phyloP scores from a whole-genome alignment of 2,797 vertebrate species.

The Leuciscus waleckii region DNA sequence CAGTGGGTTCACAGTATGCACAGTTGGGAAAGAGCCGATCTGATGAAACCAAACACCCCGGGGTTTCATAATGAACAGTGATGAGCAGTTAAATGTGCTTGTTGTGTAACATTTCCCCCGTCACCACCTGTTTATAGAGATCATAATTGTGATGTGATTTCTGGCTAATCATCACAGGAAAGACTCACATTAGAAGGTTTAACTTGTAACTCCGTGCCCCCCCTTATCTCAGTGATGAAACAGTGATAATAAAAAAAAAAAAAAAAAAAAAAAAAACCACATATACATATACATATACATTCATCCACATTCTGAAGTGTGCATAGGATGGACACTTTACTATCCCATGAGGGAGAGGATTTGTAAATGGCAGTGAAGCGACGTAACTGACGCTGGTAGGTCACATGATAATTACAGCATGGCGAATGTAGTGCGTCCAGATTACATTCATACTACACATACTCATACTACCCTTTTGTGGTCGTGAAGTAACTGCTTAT shows the following conservation, averaged over 20 bases:
- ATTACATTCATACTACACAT: too few relatives aligned
- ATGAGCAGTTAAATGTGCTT: slow-evolving; percentile 29
- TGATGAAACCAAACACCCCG: slow-evolving; percentile 7
- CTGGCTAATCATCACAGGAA: slow-evolving; percentile 21
- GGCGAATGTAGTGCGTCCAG: too few relatives aligned
- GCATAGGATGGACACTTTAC: too few relatives aligned
- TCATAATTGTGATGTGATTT: slow-evolving; percentile 45
- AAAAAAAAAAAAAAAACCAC: too few relatives aligned
- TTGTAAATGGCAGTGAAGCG: not conserved
- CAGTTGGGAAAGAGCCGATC: slow-evolving; percentile 2
- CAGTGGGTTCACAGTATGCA: slow-evolving; percentile 31
- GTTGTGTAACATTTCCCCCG: slow-evolving; percentile 35
- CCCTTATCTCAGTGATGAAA: not conserved
- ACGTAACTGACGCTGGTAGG: too few relatives aligned
- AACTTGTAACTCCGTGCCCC: not conserved
- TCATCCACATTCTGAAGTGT: too few relatives aligned
- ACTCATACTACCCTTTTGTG: too few relatives aligned
- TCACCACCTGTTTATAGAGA: slow-evolving; percentile 48
- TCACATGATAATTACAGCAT: too few relatives aligned
- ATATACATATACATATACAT: too few relatives aligned
- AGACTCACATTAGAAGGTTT: slow-evolving; percentile 33
- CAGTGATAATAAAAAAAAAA: too few relatives aligned
- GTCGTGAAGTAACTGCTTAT: too few relatives aligned
- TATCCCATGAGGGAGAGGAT: not conserved
- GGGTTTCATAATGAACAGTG: slow-evolving; percentile 33